Conservation (phyloP, 2,888 invertebrate species). For the Folsomia manolachei region DNA sequence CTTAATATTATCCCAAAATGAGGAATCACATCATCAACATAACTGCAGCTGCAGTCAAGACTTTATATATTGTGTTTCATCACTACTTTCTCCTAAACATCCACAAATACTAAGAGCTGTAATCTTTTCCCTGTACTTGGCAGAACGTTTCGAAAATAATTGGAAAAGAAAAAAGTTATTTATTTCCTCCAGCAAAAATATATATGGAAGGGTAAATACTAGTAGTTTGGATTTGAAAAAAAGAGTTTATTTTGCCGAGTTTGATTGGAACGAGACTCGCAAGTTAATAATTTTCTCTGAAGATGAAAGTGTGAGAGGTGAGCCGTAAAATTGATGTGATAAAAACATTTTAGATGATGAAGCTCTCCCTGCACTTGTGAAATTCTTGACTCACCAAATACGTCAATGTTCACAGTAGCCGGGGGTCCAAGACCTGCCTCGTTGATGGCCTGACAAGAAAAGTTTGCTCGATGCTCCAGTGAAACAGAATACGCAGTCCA, state of each 20-base stretch:
- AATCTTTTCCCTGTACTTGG: too few species aligned
- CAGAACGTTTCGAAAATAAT: too few species aligned
- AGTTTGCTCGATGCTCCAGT: conserved; percentile 77
- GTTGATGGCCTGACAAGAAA: conserved; percentile 79
- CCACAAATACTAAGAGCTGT: too few species aligned
- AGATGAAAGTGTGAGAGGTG: conserved; percentile 21
- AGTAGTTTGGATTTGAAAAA: too few species aligned
- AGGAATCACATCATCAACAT: too few species aligned
- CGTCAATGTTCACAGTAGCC: conserved; percentile 68
- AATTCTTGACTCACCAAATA: conserved; percentile 62
- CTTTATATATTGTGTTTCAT: too few species aligned
- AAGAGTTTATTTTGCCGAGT: conserved; percentile 23
- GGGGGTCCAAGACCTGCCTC: conserved; percentile 75
- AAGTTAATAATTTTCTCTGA: conserved; percentile 25
- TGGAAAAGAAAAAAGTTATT: too few species aligned
- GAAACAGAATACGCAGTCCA: conserved; percentile 81
- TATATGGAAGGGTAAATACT: too few species aligned
- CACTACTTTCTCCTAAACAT: too few species aligned
- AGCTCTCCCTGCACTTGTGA: too few species aligned
- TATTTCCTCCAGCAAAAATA: conserved; percentile 26
- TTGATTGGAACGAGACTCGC: conserved; percentile 18
- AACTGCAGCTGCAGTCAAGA: too few species aligned
- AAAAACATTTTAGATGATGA: conserved; percentile 24
- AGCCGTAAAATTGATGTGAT: conserved; percentile 45
- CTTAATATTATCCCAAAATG: too few species aligned